A percentile compares a stretch with the other conserved stretches of the same genome.
Conservation (phyloP, 2,888 invertebrate genomes). For the Cephus pulcher region DNA sequence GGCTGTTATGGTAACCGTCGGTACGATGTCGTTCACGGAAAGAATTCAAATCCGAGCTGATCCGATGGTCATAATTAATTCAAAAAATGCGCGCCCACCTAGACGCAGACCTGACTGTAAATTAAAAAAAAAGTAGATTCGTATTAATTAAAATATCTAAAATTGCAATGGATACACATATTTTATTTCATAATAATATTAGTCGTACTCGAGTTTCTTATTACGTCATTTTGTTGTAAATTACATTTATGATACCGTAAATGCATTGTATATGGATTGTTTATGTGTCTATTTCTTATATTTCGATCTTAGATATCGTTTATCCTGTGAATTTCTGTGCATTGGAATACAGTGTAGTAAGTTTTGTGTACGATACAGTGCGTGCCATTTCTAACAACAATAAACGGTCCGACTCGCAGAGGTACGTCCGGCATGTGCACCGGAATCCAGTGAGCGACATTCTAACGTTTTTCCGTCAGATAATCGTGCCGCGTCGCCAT, state of each 20-base stretch:
- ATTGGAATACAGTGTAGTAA: background rate
- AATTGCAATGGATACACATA: background rate
- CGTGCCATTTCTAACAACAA: background rate
- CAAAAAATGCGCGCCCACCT: background rate
- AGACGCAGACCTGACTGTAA: background rate
- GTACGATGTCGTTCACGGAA: background rate
- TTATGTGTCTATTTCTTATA: background rate
- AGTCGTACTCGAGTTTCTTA: background rate
- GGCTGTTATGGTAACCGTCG: background rate
- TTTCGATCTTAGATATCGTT: background rate
- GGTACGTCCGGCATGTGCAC: background rate
- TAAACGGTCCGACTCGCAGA: background rate
- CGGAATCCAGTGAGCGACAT: background rate
- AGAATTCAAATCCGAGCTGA: background rate
- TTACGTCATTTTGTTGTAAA: background rate
- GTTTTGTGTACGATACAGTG: background rate
- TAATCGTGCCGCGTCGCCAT: background rate
- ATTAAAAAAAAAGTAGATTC: background rate
- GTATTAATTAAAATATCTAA: background rate
- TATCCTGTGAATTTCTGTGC: background rate
- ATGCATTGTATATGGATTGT: background rate
- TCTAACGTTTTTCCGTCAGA: background rate
- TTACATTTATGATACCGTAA: background rate
- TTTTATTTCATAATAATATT: slow-evolving; percentile 7
- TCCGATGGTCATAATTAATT: background rate